Evolutionary conservation across 2,797 vertebrate genomes (phyloP).

Genomic region (Apogon hyalosoma): DNA sequence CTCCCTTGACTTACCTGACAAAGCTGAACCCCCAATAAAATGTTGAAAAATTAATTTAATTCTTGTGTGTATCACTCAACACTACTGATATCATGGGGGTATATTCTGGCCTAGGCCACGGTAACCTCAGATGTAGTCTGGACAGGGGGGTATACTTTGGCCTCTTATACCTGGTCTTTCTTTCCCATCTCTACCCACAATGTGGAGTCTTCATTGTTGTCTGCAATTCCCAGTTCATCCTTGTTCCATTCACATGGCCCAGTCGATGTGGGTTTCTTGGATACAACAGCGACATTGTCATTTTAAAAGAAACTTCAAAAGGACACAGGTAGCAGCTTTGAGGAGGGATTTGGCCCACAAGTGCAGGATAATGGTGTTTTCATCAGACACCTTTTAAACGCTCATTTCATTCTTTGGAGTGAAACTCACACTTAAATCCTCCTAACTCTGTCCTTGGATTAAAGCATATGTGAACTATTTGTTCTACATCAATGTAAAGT

Average conservation of each 20-base stretch:
- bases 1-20: no score
- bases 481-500: background rate
- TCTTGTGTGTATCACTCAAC: no score
- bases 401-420: background rate
- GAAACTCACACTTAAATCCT: background rate
- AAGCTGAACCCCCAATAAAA: no score
- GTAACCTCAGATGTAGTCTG: no score
- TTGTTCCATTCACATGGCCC: no score
- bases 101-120: no score
- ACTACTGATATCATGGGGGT: no score
- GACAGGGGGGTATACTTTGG: no score
- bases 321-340: background rate
- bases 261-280: background rate
- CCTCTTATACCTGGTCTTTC: no score
- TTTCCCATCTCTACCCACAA: background rate
- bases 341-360: background rate
- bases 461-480: background rate
- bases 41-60: no score
- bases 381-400: background rate
- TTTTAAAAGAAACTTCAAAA: background rate
- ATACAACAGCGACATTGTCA: background rate
- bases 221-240: background rate
- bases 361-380: background rate
- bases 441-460: background rate
- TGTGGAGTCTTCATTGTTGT: background rate